Evolutionary conservation across 2,113 vertebrate genomes (phyloP), one percentile per base, ranked within the genome.

Genomic region (Oxygymnocypris stewartii): DNA sequence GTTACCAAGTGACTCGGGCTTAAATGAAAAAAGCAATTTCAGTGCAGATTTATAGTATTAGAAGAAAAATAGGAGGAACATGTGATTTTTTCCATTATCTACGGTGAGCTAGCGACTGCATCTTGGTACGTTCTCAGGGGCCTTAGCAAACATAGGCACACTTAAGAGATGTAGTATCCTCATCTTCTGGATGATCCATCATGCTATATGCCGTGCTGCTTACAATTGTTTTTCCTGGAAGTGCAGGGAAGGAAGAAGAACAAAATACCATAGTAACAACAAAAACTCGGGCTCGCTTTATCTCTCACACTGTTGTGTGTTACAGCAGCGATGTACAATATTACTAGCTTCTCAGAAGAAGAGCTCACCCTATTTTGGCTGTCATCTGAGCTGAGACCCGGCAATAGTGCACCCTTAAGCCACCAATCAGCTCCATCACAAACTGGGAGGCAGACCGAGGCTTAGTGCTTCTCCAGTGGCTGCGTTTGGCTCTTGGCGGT

Each of bases 191-290:
- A 89, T 90, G 75, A 93, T 95, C 90, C 89, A 93, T 94, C 93
- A 93, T 87, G 82, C 84, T 85, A 86, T 77, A 65, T 84, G 84
- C 83, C 90, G 85, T 91, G 85, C 91, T 92, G 87, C 90, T 92
- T 93, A 84, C 92, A 92, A 89, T 92, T 92, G 91, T 92, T 93
- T 92, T 92, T 92, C 87, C 90, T 90, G 90, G 88, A 87, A 88
- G 75, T 88, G 82, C 71, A 80, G 89, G 80, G 87, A 87, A 88
- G 76, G 90, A 54, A 82, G 77, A 28, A 31, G 73, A 31, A 79
- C n/a, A 90, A 89, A 93, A 94, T 91, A 89, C 88, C 91, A 86
- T 87, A 93, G 92, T 90, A 88, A 86, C 84, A 88, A 90, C 49
- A 91, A 88, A 89, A 89, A 83, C 83, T 92, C 89, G 40, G 86